phyloP scores from a whole-genome alignment of 2,888 invertebrate genomes.

The Oscheius sp. region DNA sequence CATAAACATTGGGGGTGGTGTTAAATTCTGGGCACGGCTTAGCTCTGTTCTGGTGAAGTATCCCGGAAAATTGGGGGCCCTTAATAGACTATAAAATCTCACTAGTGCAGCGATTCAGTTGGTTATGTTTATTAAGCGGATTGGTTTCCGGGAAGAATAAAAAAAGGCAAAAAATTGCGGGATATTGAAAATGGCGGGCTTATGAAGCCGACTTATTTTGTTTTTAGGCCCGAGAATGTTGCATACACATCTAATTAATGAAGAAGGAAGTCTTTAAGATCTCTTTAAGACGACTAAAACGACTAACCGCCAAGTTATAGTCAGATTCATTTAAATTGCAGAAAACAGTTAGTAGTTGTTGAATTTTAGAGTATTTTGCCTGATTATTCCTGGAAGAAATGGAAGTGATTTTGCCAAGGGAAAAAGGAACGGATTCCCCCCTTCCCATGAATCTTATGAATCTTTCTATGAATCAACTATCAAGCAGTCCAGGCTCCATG shows the following conservation, averaged over 20 bases:
- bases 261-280: too few species aligned
- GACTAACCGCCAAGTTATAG: too few species aligned
- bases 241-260: too few species aligned
- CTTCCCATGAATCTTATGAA: conserved; percentile 10
- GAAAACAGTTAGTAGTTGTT: too few species aligned
- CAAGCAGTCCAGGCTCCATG: neutral
- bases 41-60: too few species aligned
- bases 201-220: too few species aligned
- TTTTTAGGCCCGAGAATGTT: too few species aligned
- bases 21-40: too few species aligned
- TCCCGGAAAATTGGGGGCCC: conserved; percentile 29
- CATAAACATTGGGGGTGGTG: neutral
- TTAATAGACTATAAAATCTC: conserved; percentile 33
- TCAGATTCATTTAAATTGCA: too few species aligned
- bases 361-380: too few species aligned
- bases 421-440: neutral
- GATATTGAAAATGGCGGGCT: too few species aligned
- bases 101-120: conserved; percentile 25
- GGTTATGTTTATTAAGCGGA: conserved; percentile 26
- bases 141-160: neutral
- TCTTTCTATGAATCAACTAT: conserved; percentile 14
- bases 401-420: neutral
- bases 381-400: neutral
- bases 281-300: too few species aligned
- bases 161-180: neutral